These are phyloP conservation scores for Monopis laevigella DNA, from an alignment of 2,888 invertebrate genomes.

Conservation along the genomic window DNA sequence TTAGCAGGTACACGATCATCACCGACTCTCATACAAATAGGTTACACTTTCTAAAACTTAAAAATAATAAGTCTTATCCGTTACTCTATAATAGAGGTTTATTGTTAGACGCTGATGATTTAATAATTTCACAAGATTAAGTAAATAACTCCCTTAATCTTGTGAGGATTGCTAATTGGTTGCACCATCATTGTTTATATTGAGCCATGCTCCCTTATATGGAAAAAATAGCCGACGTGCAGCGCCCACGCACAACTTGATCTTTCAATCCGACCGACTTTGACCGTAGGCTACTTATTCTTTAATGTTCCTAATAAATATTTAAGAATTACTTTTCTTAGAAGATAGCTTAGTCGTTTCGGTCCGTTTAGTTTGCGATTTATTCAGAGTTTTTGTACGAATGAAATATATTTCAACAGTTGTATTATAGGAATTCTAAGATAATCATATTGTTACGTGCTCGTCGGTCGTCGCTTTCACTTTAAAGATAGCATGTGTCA, in stretches of 20 bases:
- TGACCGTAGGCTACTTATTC: constrained; percentile 1
- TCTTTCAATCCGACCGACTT: constrained; percentile 5
- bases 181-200: constrained; percentile 5
- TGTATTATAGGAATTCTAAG: constrained; percentile 7
- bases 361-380: constrained; percentile 5
- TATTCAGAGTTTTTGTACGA: constrained; percentile 1
- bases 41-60: constrained; percentile 7
- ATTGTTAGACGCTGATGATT: too few relatives aligned
- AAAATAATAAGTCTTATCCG: constrained; percentile 7
- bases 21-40: constrained; percentile 3
- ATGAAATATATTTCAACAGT: constrained; percentile 1
- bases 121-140: constrained; percentile 1
- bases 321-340: constrained; percentile 3
- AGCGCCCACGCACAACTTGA: constrained; percentile 9
- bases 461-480: constrained; percentile 12
- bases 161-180: constrained; percentile 7
- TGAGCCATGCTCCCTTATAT: constrained; percentile 8
- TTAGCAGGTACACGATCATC: constrained; percentile 8
- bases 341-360: background rate
- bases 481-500: constrained; percentile 12
- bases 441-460: background rate
- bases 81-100: too few relatives aligned
- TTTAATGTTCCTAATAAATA: background rate
- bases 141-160: background rate
- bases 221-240: constrained; percentile 9